A percentile compares a stretch with the other conserved stretches of the same genome.
These are phyloP conservation scores for Ciconia nigra DNA, from an alignment of 2,797 vertebrate species.

Conservation along the genomic window DNA sequence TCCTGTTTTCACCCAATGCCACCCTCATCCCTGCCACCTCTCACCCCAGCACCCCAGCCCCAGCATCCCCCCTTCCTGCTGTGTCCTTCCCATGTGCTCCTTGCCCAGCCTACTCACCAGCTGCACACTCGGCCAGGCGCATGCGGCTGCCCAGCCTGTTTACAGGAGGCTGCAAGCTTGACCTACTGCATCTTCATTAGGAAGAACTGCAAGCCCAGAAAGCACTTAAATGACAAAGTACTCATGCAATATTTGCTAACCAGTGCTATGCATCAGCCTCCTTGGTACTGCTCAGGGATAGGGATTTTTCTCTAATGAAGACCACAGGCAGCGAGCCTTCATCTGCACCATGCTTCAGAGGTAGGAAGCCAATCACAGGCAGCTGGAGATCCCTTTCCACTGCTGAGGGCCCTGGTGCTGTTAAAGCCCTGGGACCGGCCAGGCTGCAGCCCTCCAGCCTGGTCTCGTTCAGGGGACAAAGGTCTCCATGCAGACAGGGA, in stretches of 20 bases:
- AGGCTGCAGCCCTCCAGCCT: background rate
- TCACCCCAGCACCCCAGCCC: background rate
- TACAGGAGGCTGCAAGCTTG: background rate
- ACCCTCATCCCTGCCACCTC: background rate
- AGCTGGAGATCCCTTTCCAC: background rate
- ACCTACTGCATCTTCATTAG: background rate
- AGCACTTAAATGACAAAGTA: background rate
- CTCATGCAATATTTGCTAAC: slow-evolving; percentile 1
- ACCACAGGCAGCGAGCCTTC: background rate
- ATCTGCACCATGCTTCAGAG: fast-evolving
- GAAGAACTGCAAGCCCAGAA: slow-evolving; percentile 8
- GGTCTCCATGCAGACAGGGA: background rate
- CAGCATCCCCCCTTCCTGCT: background rate
- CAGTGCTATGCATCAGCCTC: background rate
- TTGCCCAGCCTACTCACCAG: background rate
- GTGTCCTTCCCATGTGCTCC: fast-evolving
- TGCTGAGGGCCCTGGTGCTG: background rate
- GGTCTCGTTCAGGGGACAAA: background rate
- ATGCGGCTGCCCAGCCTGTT: background rate
- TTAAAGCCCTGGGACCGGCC: background rate
- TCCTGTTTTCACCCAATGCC: background rate
- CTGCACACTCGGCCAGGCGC: fast-evolving
- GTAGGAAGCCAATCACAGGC: background rate
- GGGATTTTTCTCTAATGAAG: slow-evolving; percentile 1
- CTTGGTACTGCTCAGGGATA: background rate